Conservation (phyloP, 2,888 invertebrate genomes). For the Phrixothrix hirtus region DNA sequence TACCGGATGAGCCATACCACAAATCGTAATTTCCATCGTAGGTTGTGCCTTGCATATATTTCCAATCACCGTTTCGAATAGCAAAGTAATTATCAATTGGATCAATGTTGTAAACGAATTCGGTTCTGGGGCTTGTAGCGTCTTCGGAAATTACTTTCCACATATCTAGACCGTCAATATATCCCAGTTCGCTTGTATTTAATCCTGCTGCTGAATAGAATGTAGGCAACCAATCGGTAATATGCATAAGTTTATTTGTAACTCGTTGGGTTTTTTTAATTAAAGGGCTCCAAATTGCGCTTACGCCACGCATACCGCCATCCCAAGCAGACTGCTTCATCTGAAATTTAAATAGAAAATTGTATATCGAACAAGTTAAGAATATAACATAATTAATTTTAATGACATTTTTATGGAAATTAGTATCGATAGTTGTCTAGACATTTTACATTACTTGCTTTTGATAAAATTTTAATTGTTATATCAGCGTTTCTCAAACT, state of each 20-base stretch:
- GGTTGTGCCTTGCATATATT: constrained; percentile 63
- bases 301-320: constrained; percentile 68
- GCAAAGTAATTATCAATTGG: constrained; percentile 61
- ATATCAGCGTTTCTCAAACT: too few relatives aligned
- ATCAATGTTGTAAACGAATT: constrained; percentile 64
- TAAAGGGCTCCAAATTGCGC: constrained; percentile 68
- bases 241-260: constrained; percentile 65
- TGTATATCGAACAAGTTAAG: neutral
- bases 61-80: constrained; percentile 65
- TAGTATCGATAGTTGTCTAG: too few relatives aligned
- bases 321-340: constrained; percentile 73
- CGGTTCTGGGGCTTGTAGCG: constrained; percentile 57
- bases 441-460: too few relatives aligned
- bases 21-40: constrained; percentile 51
- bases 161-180: constrained; percentile 62
- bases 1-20: constrained; percentile 56
- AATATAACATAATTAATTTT: neutral
- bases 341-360: constrained; percentile 47
- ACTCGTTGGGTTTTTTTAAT: constrained; percentile 61
- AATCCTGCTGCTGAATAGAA: constrained; percentile 63
- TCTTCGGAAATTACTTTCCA: constrained; percentile 59
- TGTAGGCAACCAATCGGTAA: constrained; percentile 74
- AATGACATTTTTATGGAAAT: too few relatives aligned
- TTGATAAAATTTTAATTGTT: too few relatives aligned
- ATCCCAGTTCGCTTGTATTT: constrained; percentile 55